A percentile compares a stretch with the other conserved stretches of the same genome.
phyloP scores from a whole-genome alignment of 2,888 invertebrate species.

The Oegoconia quadripuncta region DNA sequence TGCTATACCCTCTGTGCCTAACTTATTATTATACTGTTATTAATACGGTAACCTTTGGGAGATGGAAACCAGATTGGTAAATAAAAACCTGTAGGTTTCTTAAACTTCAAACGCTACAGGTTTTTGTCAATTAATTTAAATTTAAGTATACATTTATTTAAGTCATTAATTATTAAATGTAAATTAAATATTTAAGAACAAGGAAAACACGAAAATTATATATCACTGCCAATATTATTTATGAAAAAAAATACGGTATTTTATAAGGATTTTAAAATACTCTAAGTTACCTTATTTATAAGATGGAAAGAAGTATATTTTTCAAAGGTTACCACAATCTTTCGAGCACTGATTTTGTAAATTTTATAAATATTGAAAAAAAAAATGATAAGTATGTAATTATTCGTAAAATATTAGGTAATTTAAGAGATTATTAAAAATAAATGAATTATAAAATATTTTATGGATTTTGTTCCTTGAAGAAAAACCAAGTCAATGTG shows the following conservation, averaged over 20 bases:
- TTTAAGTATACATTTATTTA: slow-evolving; percentile 18
- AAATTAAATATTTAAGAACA: slow-evolving; percentile 13
- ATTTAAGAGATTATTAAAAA: slow-evolving; percentile 37
- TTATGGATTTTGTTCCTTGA: too few species aligned
- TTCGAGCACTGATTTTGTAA: slow-evolving; percentile 28
- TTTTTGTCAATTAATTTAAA: slow-evolving; percentile 25
- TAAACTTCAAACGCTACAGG: slow-evolving; percentile 7
- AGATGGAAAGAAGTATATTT: slow-evolving; percentile 31
- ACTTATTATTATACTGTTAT: slow-evolving; percentile 35
- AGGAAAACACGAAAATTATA: slow-evolving; percentile 12
- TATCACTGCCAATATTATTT: slow-evolving; percentile 47
- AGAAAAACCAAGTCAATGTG: too few species aligned
- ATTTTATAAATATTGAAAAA: slow-evolving; percentile 31
- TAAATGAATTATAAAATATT: too few species aligned
- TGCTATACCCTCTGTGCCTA: background rate
- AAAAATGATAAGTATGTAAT: slow-evolving; percentile 23
- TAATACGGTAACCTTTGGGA: slow-evolving; percentile 49
- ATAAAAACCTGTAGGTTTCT: slow-evolving; percentile 48
- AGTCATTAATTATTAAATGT: slow-evolving; percentile 14
- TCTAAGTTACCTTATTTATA: slow-evolving; percentile 51
- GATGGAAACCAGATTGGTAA: slow-evolving; percentile 21
- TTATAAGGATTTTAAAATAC: slow-evolving; percentile 31
- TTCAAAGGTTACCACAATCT: slow-evolving; percentile 47
- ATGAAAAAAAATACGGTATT: slow-evolving; percentile 25
- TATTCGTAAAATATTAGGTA: slow-evolving; percentile 30